These are phyloP conservation scores for Orchesellides sinensis DNA, from an alignment of 2,888 invertebrate genomes.

Conservation along the genomic window DNA sequence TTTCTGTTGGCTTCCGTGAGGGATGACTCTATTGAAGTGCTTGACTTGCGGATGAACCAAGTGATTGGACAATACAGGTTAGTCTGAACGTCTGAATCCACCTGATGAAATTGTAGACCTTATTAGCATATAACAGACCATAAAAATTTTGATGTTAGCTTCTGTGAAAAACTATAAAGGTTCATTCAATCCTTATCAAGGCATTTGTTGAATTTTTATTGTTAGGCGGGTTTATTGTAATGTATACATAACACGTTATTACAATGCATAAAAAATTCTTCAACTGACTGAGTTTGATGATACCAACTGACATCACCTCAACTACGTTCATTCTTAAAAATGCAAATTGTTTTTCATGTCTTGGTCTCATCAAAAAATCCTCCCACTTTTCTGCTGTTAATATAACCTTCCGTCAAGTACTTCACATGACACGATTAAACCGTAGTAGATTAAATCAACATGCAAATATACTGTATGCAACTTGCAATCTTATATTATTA, in stretches of 20 bases:
- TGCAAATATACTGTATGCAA: background rate
- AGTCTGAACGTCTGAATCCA: slow-evolving; percentile 75
- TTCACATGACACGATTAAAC: slow-evolving; percentile 19
- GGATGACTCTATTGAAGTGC: slow-evolving; percentile 95
- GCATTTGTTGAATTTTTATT: no score
- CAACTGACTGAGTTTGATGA: no score
- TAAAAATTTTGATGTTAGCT: background rate
- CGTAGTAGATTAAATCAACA: background rate
- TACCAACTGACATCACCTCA: no score
- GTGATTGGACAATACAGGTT: slow-evolving; percentile 94
- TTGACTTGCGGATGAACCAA: slow-evolving; percentile 96
- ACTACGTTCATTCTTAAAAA: slow-evolving; percentile 41
- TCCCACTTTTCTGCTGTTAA: slow-evolving; percentile 48
- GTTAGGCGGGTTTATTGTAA: no score
- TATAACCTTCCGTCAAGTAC: slow-evolving; percentile 38
- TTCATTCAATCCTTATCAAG: no score
- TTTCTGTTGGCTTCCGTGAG: slow-evolving; percentile 94
- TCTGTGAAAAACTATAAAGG: background rate
- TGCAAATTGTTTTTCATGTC: slow-evolving; percentile 61
- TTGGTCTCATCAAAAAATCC: slow-evolving; percentile 45
- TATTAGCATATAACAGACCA: background rate
- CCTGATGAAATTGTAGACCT: no score
- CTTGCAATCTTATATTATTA: slow-evolving; percentile 2
- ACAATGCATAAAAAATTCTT: no score
- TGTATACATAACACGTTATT: no score